A percentile compares a stretch with the other conserved stretches of the same genome.
phyloP scores from a whole-genome alignment of 2,797 vertebrate species.

The Phrynocephalus guinanensis region DNA sequence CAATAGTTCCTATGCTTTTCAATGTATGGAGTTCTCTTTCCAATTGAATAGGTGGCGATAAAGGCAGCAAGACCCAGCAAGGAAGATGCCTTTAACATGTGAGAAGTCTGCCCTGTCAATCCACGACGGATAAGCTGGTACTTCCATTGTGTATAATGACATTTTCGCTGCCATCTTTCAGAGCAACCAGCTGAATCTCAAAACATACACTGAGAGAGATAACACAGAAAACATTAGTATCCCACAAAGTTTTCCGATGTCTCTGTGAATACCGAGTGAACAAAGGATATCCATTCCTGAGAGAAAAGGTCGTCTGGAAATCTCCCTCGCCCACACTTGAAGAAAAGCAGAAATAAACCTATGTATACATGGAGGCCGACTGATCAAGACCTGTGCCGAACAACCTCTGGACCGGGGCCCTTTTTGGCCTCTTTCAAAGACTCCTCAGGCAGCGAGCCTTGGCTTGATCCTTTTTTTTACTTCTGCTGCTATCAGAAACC shows the following conservation, averaged over 20 bases:
- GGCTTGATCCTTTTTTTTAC: neutral
- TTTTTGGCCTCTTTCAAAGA: neutral
- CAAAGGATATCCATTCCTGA: neutral
- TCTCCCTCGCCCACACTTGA: too few species aligned
- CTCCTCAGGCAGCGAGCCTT: neutral
- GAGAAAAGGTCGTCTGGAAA: neutral
- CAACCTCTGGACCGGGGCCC: neutral
- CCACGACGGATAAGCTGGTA: neutral
- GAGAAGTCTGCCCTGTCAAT: neutral
- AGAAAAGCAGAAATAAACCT: neutral
- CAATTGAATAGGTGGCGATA: neutral
- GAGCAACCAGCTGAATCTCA: neutral
- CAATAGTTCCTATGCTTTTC: neutral
- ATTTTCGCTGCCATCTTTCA: neutral
- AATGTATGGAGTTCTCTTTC: too few species aligned
- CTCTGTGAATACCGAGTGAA: neutral
- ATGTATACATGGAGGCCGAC: neutral
- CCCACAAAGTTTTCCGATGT: neutral
- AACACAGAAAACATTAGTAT: neutral
- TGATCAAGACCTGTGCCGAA: neutral
- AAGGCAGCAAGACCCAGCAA: too few species aligned
- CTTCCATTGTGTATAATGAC: neutral
- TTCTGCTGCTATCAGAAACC: constrained; percentile 15
- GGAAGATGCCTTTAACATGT: neutral
- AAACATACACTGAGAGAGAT: neutral